phyloP scores from a whole-genome alignment of 2,113 vertebrate species.

The Craseonycteris thonglongyai region DNA sequence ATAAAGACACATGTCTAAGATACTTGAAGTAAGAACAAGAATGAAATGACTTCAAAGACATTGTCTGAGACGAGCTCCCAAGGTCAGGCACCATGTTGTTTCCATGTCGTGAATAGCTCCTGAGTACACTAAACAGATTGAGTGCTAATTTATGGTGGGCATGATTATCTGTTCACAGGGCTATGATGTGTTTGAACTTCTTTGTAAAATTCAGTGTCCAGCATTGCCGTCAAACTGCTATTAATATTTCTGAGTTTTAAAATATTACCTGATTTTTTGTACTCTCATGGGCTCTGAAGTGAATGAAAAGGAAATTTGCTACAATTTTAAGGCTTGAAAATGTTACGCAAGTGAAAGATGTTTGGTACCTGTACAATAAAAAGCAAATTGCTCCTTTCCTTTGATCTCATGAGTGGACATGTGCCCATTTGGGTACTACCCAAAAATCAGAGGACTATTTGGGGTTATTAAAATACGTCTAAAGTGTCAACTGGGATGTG shows the following conservation, averaged over 20 bases:
- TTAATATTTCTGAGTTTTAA: slow-evolving; percentile 19
- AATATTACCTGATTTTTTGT: not conserved
- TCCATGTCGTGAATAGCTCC: slow-evolving; percentile 38
- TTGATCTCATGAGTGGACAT: slow-evolving; percentile 57
- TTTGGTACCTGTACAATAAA: slow-evolving; percentile 36
- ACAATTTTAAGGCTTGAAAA: slow-evolving; percentile 9
- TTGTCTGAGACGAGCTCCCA: slow-evolving; percentile 38
- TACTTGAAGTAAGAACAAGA: slow-evolving; percentile 66
- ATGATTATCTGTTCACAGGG: not conserved
- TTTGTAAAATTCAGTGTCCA: slow-evolving; percentile 21
- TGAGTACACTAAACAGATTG: slow-evolving; percentile 11
- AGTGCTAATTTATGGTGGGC: slow-evolving; percentile 39
- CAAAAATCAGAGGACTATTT: slow-evolving; percentile 34
- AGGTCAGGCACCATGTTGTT: slow-evolving; percentile 48
- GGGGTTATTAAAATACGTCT: slow-evolving; percentile 30
- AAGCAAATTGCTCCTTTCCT: slow-evolving; percentile 7
- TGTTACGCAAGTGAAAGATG: not conserved
- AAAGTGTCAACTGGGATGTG: not conserved
- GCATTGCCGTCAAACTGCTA: not conserved
- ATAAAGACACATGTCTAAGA: slow-evolving; percentile 67
- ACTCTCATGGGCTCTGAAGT: not conserved
- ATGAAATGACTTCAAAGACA: slow-evolving; percentile 66
- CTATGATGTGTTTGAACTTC: slow-evolving; percentile 45
- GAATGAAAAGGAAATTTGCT: not conserved
- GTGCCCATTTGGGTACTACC: slow-evolving; percentile 13